Base-by-base conservation (phyloP, 2,888 invertebrate genomes). In the Oxytorus armatus region DNA sequence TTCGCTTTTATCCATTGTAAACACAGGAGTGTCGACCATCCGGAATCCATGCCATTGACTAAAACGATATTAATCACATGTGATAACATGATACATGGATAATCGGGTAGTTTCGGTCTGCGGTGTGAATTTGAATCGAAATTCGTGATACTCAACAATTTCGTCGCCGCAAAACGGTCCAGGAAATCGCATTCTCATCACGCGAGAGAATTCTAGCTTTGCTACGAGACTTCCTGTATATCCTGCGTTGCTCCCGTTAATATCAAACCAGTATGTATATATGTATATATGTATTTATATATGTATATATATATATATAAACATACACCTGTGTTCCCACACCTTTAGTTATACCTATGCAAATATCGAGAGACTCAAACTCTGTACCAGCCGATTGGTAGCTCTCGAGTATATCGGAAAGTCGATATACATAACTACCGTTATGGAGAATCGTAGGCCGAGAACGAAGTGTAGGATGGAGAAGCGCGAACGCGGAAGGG, bases 401-500 rank as follows among this genome's bases (percentile, higher is more conserved):
- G 53, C 39, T 59, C 79, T 53, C 70, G 57, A 75, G 57, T 66
- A 51, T 68, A 72, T 72, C 59, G 59, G 14, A 72, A 72, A 61
- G 49, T 72, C 57, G 36, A 66, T 51, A 21, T 49, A 21, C 49
- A 18, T 18, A 36, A 18, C 23, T 18, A 36, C 33, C 47, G 16
- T 18, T 36, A 21, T 51, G 49, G 18, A 49, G 65, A 36, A 66
- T 36, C 39, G 57, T 66, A 51, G 68, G 47, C 76, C 39, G 49
- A 76, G 42, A 23, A 23, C 29, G 63, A 47, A 33, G 33, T 18
- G 42, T 10, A 23, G 47, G 23, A 59, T 25, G 29, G 29, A 18
- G 51, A 29, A 68, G 65, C 47, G 76, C 82, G 82, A 85, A 81
- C 85, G 82, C 79, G 83, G 85, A 86, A 85, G 83, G 75, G 81